phyloP scores from a whole-genome alignment of 2,113 vertebrate species.

The Saccopteryx bilineata region DNA sequence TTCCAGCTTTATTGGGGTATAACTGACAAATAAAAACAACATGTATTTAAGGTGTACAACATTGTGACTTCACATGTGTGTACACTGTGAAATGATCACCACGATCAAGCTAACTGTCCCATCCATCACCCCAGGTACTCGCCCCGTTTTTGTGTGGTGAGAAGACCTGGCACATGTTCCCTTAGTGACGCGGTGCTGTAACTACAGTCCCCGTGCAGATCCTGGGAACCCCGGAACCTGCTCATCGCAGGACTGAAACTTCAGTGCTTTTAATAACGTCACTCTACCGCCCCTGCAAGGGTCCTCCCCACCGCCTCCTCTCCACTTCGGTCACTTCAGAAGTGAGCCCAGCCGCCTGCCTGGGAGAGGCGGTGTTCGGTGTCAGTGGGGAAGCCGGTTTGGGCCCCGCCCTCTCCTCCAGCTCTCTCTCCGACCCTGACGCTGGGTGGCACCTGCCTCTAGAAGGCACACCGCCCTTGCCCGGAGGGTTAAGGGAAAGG shows the following conservation, averaged over 20 bases:
- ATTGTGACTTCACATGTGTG: neutral
- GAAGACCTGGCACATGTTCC: neutral
- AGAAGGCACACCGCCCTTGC: neutral
- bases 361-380: neutral
- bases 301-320: neutral
- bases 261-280: neutral
- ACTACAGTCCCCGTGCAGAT: neutral
- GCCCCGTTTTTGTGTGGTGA: neutral
- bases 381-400: neutral
- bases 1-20: neutral
- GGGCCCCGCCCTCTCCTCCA: neutral
- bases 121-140: neutral
- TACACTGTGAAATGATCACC: neutral
- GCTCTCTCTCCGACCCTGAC: neutral
- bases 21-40: neutral
- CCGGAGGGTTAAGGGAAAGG: neutral
- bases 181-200: too few species aligned
- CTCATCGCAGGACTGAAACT: neutral
- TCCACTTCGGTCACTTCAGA: neutral
- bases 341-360: neutral
- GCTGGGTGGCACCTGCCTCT: rapidly evolving
- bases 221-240: neutral
- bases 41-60: neutral
- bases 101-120: neutral
- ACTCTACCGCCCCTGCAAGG: rapidly evolving